A percentile compares a stretch with the other conserved stretches of the same genome.
These are phyloP conservation scores for Mus spicilegus DNA, from an alignment of 2,113 vertebrate genomes.

Conservation along the genomic window DNA sequence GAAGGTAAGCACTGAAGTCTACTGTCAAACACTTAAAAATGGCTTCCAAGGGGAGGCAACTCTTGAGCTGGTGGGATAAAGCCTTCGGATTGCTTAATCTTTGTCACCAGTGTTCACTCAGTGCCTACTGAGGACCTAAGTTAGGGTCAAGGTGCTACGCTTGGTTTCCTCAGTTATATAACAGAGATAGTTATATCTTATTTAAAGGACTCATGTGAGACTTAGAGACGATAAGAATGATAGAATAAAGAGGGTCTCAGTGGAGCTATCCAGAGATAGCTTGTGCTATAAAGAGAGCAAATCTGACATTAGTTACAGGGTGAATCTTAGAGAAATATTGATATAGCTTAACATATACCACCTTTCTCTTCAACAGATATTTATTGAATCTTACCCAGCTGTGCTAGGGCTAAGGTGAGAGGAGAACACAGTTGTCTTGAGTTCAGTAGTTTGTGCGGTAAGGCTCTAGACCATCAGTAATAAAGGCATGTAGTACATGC, in stretches of 20 bases:
- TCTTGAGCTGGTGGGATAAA: background rate
- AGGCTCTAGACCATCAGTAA: background rate
- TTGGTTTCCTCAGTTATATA: background rate
- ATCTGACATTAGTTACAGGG: background rate
- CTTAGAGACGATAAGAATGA: constrained; percentile 8
- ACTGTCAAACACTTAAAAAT: background rate
- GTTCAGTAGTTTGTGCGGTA: background rate
- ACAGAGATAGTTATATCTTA: background rate
- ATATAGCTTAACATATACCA: background rate
- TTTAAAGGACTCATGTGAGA: background rate
- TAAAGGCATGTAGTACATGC: background rate
- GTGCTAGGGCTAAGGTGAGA: background rate
- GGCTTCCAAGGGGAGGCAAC: background rate
- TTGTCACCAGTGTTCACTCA: background rate
- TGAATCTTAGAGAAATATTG: background rate
- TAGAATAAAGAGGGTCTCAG: background rate
- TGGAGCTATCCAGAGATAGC: background rate
- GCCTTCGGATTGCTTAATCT: background rate
- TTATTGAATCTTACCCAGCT: background rate
- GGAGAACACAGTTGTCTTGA: background rate
- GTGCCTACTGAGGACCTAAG: background rate
- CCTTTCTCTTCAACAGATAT: background rate
- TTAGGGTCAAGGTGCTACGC: background rate
- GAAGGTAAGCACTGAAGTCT: background rate
- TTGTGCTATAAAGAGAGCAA: background rate